Evolutionary conservation across 1,140 invertebrate species (phyloP).

Genomic region (Drosophila sucinea): DNA sequence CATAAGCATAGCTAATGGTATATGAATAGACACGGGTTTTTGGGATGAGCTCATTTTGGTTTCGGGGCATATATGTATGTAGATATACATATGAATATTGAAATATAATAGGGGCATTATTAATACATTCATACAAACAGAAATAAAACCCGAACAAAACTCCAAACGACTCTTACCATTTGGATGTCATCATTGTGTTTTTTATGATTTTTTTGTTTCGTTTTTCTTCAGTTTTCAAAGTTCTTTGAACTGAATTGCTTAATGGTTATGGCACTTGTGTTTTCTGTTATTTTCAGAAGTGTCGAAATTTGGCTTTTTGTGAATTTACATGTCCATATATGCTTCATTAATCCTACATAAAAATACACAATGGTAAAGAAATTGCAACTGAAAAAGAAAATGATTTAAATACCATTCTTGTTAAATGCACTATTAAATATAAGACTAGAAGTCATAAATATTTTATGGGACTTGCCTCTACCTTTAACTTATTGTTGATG

Average conservation of each 20-base stretch:
- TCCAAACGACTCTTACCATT: constrained; percentile 6
- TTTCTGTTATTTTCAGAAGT: neutral
- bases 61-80: constrained; percentile 41
- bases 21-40: constrained; percentile 50
- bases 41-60: constrained; percentile 72
- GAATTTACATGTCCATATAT: too few species aligned
- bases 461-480: too few species aligned
- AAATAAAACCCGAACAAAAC: constrained; percentile 10
- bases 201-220: neutral
- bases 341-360: too few species aligned
- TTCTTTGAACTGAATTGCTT: constrained; percentile 51
- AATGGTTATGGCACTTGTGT: constrained; percentile 17
- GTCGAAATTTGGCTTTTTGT: constrained; percentile 3
- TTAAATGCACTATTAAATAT: too few species aligned
- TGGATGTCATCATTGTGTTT: constrained; percentile 41
- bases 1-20: constrained; percentile 54
- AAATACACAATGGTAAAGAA: too few species aligned
- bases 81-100: constrained; percentile 49
- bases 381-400: neutral
- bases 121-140: constrained; percentile 10
- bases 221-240: constrained; percentile 30
- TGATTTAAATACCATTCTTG: too few species aligned
- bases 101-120: constrained; percentile 62
- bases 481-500: neutral
- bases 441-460: too few species aligned